Base-by-base conservation (phyloP, 92 coral and sea anemone species). In the Bergia sp. region DNA sequence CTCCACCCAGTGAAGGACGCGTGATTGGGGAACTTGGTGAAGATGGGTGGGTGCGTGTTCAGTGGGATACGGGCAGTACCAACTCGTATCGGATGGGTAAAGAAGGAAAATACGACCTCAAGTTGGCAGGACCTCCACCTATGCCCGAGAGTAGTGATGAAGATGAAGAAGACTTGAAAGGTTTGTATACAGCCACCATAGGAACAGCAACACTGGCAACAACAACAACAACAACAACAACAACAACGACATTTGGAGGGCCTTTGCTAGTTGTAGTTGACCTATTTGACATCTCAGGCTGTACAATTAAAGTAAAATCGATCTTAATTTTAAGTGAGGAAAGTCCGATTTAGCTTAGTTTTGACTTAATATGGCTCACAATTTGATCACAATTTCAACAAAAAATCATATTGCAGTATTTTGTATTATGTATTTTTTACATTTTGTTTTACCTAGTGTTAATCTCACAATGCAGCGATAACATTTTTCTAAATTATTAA, bases 51-150 rank as follows among this genome's bases (percentile, higher is more conserved):
- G 99, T 96, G 58, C 94, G 99, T 55, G 96, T 97, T 84, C 99
- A 97, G 91, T 97, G 99, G 99, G 99, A 96, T 86, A 95, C 98
- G 20, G 97, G 99, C 53, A 95, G 98, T 90, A 95, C 99, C 37
- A 97, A 97, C 93, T 97, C 99, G 40, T 97, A 97, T 86, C 99
- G 99, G 53, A 97, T 97, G 99, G 99, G 99, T 11, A 97, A 97
- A 88, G 99, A 97, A 83, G 98, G 99, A 10, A 97, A 97, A 80
- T 97, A 92, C 86, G 99, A 97, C 85, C 89, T 97, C 40, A 94
- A 97, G 88, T 82, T 97, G 77, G 98, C 99, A 40, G 97, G 99
- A 16, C 99, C 99, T 20, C 99, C 97, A 20, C 98, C 99, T 36
- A 93, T 95, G 84, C 99, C 98, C 15, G 99, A 97, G 87, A 94